Evolutionary conservation across 2,797 vertebrate species (phyloP).

Genomic region (Huso huso): DNA sequence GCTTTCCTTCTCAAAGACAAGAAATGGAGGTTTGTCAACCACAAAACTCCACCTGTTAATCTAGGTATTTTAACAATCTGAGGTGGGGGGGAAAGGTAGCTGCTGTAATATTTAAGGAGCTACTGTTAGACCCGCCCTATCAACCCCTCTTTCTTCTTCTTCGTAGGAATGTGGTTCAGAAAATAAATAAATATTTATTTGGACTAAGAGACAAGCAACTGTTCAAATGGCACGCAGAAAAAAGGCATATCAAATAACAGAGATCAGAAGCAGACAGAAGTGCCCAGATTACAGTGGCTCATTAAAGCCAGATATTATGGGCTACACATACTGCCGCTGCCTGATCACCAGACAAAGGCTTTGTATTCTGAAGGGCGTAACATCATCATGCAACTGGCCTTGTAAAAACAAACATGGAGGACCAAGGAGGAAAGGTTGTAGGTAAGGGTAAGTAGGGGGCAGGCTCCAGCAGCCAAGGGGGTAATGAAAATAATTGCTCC

Average conservation of each 20-base stretch:
- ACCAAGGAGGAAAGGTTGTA: neutral
- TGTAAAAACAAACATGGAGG: conserved; percentile 8
- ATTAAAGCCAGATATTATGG: neutral
- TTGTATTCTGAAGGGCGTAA: neutral
- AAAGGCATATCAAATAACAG: neutral
- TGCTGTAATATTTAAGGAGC: neutral
- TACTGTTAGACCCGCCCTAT: neutral
- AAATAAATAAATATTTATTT: neutral
- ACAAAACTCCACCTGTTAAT: conserved; percentile 30
- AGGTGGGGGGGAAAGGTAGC: neutral
- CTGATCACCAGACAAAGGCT: neutral
- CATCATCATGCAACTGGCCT: conserved; percentile 10
- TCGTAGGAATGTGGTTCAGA: neutral
- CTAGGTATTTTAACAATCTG: conserved; percentile 21
- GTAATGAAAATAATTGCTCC: neutral
- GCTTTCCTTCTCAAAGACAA: conserved; percentile 30
- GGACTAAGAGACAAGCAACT: neutral
- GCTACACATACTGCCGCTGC: neutral
- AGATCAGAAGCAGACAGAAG: neutral
- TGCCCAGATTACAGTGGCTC: neutral
- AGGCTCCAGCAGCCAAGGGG: neutral
- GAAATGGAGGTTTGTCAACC: conserved; percentile 31
- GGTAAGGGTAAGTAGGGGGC: neutral
- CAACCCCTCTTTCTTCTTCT: neutral
- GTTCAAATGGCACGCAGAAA: neutral